A percentile compares a stretch with the other conserved stretches of the same genome.
Conservation (phyloP, 2,797 vertebrate species). For the Taeniopygia guttata region DNA sequence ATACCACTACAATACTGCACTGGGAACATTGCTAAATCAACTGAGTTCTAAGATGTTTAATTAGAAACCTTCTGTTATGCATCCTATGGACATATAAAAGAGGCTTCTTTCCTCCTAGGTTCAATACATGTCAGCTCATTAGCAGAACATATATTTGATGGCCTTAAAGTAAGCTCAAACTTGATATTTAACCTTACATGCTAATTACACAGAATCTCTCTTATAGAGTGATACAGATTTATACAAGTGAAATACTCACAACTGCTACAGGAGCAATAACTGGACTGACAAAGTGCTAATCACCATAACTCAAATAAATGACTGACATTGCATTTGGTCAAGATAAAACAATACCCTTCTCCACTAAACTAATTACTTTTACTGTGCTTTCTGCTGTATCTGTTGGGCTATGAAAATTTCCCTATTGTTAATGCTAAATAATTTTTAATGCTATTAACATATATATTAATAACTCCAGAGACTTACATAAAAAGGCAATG, state of each 20-base stretch:
- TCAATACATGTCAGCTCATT: slow-evolving; percentile 29
- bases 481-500: background rate
- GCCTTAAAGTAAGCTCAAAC: slow-evolving; percentile 2
- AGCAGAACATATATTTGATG: slow-evolving; percentile 13
- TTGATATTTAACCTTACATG: slow-evolving; percentile 13
- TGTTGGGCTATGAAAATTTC: background rate
- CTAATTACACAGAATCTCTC: background rate
- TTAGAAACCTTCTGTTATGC: slow-evolving; percentile 53
- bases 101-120: slow-evolving; percentile 6
- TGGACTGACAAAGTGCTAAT: slow-evolving; percentile 1
- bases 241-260: slow-evolving; percentile 4
- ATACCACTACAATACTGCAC: background rate
- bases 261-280: slow-evolving; percentile 9
- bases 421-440: background rate
- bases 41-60: slow-evolving; percentile 55
- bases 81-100: slow-evolving; percentile 30
- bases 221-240: background rate
- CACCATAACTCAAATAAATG: background rate
- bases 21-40: slow-evolving; percentile 47
- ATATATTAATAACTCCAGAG: background rate
- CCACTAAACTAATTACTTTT: background rate
- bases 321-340: background rate
- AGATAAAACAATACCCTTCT: background rate
- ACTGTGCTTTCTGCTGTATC: background rate
- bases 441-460: background rate